Conservation (phyloP, 2,113 vertebrate genomes). For the Ochotona curzoniae region DNA sequence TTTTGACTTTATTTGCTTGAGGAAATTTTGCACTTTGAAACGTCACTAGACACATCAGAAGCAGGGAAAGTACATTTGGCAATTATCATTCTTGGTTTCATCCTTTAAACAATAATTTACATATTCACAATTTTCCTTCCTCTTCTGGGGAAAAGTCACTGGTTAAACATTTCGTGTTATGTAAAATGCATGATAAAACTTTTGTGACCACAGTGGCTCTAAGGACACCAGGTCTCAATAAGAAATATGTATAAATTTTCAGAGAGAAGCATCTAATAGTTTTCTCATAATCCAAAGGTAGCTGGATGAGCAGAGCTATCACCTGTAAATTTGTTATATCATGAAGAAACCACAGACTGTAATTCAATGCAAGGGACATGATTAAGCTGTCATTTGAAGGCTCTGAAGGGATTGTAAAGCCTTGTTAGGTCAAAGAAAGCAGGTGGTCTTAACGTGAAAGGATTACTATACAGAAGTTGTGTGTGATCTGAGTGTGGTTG, state of each 20-base stretch:
- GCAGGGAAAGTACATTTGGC: not conserved
- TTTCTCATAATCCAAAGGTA: not conserved
- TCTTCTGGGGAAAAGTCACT: not conserved
- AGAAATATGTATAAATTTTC: not conserved
- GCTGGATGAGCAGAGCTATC: not conserved
- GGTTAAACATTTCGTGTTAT: not conserved
- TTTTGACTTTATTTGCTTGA: not conserved
- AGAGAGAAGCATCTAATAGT: not conserved
- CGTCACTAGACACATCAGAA: conserved; percentile 3
- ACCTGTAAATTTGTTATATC: not conserved
- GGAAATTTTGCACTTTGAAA: conserved; percentile 7
- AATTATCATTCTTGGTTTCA: not conserved
- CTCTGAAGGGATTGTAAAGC: not conserved
- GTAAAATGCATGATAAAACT: not conserved
- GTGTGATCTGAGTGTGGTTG: not conserved
- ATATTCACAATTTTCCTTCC: not conserved
- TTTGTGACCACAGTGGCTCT: not conserved
- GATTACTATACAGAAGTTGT: not conserved
- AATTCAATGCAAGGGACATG: not conserved
- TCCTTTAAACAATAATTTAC: not conserved
- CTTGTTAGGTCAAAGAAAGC: not conserved
- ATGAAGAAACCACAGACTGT: not conserved
- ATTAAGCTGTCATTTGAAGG: not conserved
- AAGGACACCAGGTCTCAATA: not conserved
- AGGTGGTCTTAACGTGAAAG: not conserved